Base-by-base conservation (phyloP, 2,888 invertebrate species). In the Euspilapteryx auroguttella region DNA sequence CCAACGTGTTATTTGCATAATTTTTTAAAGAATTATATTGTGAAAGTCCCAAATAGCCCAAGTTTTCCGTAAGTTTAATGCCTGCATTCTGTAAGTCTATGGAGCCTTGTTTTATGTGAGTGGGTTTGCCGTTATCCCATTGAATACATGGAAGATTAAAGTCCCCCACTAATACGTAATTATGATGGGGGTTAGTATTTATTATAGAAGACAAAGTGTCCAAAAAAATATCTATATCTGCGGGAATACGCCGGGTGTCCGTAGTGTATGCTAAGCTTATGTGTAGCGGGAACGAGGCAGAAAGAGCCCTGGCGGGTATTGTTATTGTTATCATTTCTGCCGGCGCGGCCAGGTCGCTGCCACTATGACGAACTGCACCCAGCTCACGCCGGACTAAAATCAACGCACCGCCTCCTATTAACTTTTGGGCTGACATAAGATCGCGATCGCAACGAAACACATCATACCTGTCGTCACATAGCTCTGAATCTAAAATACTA, bases 401-500 rank as follows among this genome's bases (percentile, higher is more conserved):
- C 15, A 25, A 10, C 2, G 14, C 14, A 2, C 14, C 24, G 3
- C 25, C 25, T 9, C 25, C 25, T 5, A 6, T 14, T 3, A 3
- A 5, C n/a, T 25, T 25, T 31, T 34, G 32, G 34, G 30, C 34
- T 32, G 32, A 14, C 13, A n/a, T n/a, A 5, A 9, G 14, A 14
- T 28, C 10, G 10, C 28, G 22, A 12, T 28, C 28, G 10, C 14
- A 23, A n/a, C 28, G 14, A 23, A 28, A 28, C 4, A 22, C 11
- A 22, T 28, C 27, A 14, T 28, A 28, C 3, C 27, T 7, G 8
- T 14, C 12, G 10, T 28, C 27, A 9, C 27, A 28, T 6, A 22
- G n/a, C 10, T 28, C 27, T 9, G 20, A 14, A 10, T 20, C 20
- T n/a, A 22, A 22, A 22, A 27, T 31, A 10, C 28, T 27, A 9